Conservation (phyloP, 2,113 vertebrate genomes). For the Edolisoma coerulescens region DNA sequence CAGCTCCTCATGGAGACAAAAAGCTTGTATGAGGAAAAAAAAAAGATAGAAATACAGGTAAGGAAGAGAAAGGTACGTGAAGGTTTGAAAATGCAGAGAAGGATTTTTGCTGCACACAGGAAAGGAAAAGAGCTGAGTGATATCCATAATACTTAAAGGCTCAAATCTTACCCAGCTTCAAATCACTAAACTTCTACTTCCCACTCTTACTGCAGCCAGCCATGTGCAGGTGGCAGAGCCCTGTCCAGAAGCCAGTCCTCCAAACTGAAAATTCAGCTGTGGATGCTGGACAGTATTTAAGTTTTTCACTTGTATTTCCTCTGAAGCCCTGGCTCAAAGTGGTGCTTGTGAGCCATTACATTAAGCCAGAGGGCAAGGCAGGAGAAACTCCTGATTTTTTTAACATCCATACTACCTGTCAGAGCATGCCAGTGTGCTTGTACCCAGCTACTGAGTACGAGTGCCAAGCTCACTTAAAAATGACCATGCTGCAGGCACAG, state of each 20-base stretch:
- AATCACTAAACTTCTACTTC: neutral
- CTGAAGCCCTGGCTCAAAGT: neutral
- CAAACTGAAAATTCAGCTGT: neutral
- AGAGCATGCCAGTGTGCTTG: neutral
- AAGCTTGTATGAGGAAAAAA: neutral
- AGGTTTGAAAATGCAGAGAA: neutral
- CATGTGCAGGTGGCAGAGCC: neutral
- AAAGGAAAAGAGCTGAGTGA: neutral
- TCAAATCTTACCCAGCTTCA: neutral
- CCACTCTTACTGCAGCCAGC: neutral
- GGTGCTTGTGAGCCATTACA: rapidly evolving
- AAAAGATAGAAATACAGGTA: neutral
- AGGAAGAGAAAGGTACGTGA: neutral
- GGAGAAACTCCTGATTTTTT: neutral
- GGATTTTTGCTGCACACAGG: neutral
- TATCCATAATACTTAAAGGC: neutral
- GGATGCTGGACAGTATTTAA: neutral
- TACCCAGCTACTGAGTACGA: neutral
- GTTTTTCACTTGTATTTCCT: neutral
- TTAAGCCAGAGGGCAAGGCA: neutral
- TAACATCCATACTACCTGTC: neutral
- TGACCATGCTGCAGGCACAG: neutral
- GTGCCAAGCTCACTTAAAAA: neutral
- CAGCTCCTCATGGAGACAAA: neutral
- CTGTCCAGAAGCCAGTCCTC: neutral